Evolutionary conservation across 2,113 vertebrate species (phyloP).

Genomic region (Galbula dea): DNA sequence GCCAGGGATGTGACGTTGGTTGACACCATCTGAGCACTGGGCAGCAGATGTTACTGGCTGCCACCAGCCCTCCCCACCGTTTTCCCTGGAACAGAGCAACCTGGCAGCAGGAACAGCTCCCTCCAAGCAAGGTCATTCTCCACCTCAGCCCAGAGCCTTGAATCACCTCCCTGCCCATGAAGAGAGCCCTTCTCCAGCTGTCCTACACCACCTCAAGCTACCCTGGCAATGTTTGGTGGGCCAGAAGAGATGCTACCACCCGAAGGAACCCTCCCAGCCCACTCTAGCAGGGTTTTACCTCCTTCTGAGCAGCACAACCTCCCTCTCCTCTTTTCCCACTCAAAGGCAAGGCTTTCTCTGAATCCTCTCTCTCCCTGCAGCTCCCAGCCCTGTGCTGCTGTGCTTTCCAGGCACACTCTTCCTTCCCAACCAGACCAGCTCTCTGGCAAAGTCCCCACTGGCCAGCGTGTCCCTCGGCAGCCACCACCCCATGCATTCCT

Average conservation of each 20-base stretch:
- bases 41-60: background rate
- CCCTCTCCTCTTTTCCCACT: background rate
- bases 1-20: background rate
- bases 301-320: background rate
- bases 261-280: fast-evolving
- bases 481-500: background rate
- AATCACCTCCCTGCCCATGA: fast-evolving
- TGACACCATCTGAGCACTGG: background rate
- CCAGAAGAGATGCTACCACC: background rate
- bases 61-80: background rate
- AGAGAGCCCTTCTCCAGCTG: background rate
- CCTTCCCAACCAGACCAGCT: background rate
- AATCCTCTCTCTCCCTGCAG: background rate
- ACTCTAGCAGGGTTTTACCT: background rate
- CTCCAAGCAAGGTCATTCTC: background rate
- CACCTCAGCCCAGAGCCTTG: background rate
- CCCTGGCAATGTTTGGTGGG: fast-evolving
- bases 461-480: constrained; percentile 34
- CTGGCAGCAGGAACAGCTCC: background rate
- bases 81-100: background rate
- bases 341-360: background rate
- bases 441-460: constrained; percentile 11
- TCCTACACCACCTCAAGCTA: fast-evolving
- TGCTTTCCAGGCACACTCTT: constrained; percentile 34
- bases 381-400: background rate